Evolutionary conservation across 2,113 vertebrate species (phyloP), one percentile per base, ranked within the genome.

Genomic region (Ellobius talpinus): DNA sequence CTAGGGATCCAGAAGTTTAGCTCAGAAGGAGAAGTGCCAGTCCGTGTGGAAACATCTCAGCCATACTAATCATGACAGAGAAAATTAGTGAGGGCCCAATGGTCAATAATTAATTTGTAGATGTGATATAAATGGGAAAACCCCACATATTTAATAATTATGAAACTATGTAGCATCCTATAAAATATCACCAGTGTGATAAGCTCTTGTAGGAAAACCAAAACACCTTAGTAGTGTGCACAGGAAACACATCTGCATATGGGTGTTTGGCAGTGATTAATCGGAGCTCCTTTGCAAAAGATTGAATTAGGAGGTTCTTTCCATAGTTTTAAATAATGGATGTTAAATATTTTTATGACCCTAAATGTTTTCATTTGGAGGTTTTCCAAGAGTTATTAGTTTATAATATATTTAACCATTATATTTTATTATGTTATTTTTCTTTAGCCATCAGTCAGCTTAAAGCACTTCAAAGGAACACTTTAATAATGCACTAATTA

Each of bases 401-500:
- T 94, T 63, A 89, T 68, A 58, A 78, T 47, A 7, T 68, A 74
- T 73, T 14, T 92, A 74, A 16, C 19, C 74, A n/a, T 88, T 93
- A n/a, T 61, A 33, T 90, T 93, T 94, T 96, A 90, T 65, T 95
- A 45, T 79, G 66, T 63, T 76, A 63, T 85, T 88, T 89, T 58
- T 55, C 29, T 31, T 90, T 79, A 65, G 86, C 39, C 29, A 79
- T 70, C 65, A 79, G 55, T 89, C 82, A 47, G 39, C 63, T 70
- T 86, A 72, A 92, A 90, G 52, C 50, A 90, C 70, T 89, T 87
- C 36, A 90, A 95, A 95, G 72, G 77, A 88, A 70, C n/a, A 42
- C 2, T 92, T 90, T 81, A 92, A 94, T 81, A 96, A 58, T 45
- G n/a, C 42, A 72, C 72, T 94, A 81, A 94, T 90, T 90, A 88